Base-by-base conservation (phyloP, 1,140 invertebrate genomes). In the Centruroides sculpturatus region DNA sequence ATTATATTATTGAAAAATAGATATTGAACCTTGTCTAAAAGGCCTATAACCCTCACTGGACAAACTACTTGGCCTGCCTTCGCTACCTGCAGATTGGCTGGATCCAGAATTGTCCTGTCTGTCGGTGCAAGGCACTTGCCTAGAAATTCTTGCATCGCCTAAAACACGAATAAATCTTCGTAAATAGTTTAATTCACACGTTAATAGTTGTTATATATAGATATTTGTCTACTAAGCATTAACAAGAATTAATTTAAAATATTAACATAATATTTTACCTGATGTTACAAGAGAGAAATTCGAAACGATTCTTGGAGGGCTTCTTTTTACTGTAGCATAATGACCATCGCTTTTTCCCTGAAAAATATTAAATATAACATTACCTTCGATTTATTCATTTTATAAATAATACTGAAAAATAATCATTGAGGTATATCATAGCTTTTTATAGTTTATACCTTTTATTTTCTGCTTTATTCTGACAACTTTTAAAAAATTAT, bases 21-120 rank as follows among this genome's bases (percentile, higher is more conserved):
- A 6, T 41, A 41, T 41, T 8, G 8, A 41, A 61, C 59, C 59
- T 61, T 61, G 55, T 54, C 56, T 57, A 51, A 50, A 57, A 47
- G 55, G 50, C 47, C 61, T 58, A 49, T 62, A 62, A 36, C 61
- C 56, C 7, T 62, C 61, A 49, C 61, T 62, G 13, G 50, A 51
- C 23, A 13, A 34, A 34, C 50, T 51, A 34, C 50, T 51, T 51
- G 23, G 50, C 23, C 50, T n/a, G 12, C 23, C 50, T 51, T 52
- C 57, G 23, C 56, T 62, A 12, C 52, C 57, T 47, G 46, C 56
- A 9, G 61, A 62, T 50, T 62, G 61, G 61, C 57, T 62, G 47
- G 61, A 62, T 50, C 56, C 55, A 34, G 61, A 62, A 50, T 59
- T 62, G 7, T 61, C 60, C 35, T 58, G 56, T 10, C 57, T 23